Evolutionary conservation across 2,888 invertebrate genomes (phyloP), one percentile per base, ranked within the genome.

Genomic region (Agrotis ipsilon): DNA sequence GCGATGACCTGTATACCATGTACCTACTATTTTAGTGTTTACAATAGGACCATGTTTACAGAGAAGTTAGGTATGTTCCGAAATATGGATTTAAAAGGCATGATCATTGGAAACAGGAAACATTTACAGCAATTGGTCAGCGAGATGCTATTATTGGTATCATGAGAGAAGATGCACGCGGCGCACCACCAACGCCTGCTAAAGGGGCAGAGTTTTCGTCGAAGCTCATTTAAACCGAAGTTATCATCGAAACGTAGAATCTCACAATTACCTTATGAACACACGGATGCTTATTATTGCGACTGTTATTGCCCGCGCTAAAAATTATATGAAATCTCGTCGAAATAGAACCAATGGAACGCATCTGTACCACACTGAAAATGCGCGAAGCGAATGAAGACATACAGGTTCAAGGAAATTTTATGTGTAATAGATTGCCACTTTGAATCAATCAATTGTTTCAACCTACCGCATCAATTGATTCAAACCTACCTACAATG

Each of bases 1-100:
- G 39, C 11, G 39, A 39, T 11, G 11, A 39, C 39, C 39, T 39
- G 9, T 39, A 39, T 11, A 39, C 39, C 39, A 39, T 39, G 39
- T 27, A n/a, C n/a, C n/a, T 27, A 32, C 32, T 21, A 52, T 54
- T 27, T 48, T 57, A 74, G 54, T 78, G 18, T 60, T 64, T 64
- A 74, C 52, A 74, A 24, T 65, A 39, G 48, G 52, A 39, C 39
- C 14, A 4, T 64, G 49, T 66, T 39, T 39, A 74, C 18, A 39
- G 14, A 39, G 39, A 24, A 19, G 24, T n/a, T 24, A 19, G 43
- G 18, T 69, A 48, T 59, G 18, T 52, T 59, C 49, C 4, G 9
- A 66, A 49, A 43, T 55, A 74, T 43, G 48, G 27, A 55, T 19
- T n/a, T 49, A 14, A 46, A 18, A 52, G 52, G 32, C 9, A 46